phyloP scores from a whole-genome alignment of 1,140 invertebrate genomes.

The Popillia japonica region DNA sequence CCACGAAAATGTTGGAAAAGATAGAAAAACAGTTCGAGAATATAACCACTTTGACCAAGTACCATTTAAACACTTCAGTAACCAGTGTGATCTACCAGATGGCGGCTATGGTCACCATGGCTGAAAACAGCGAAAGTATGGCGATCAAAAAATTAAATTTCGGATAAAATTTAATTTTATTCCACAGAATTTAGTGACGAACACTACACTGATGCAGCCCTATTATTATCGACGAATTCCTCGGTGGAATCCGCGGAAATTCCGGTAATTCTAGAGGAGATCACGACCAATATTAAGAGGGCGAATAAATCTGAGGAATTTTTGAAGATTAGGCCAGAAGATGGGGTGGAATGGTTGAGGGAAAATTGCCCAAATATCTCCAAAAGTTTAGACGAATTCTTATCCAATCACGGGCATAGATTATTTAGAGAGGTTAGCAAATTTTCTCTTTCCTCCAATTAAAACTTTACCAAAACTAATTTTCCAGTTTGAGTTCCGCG shows the following conservation, averaged over 20 bases:
- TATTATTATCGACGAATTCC: slow-evolving; percentile 70
- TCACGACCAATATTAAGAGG: slow-evolving; percentile 64
- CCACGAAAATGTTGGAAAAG: slow-evolving; percentile 57
- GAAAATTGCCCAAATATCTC: slow-evolving; percentile 64
- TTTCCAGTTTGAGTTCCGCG: slow-evolving; percentile 72
- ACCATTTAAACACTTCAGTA: slow-evolving; percentile 60
- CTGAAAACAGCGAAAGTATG: slow-evolving; percentile 62
- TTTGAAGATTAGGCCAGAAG: slow-evolving; percentile 61
- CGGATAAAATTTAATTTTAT: background rate
- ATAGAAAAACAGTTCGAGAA: slow-evolving; percentile 51
- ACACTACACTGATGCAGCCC: slow-evolving; percentile 69
- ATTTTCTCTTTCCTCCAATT: background rate
- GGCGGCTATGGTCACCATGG: slow-evolving; percentile 64
- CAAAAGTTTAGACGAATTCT: slow-evolving; percentile 66
- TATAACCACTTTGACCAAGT: slow-evolving; percentile 49
- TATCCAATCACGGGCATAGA: slow-evolving; percentile 79
- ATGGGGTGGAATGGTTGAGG: slow-evolving; percentile 68
- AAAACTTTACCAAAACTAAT: background rate
- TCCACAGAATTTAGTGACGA: slow-evolving; percentile 66
- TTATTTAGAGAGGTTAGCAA: slow-evolving; percentile 73
- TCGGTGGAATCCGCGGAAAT: slow-evolving; percentile 77
- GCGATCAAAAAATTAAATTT: background rate
- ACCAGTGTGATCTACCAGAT: slow-evolving; percentile 66
- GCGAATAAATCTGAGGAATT: slow-evolving; percentile 65
- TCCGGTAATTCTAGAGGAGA: slow-evolving; percentile 63